Conservation (phyloP, 2,888 invertebrate species). For the Drosophila prostipennis region DNA sequence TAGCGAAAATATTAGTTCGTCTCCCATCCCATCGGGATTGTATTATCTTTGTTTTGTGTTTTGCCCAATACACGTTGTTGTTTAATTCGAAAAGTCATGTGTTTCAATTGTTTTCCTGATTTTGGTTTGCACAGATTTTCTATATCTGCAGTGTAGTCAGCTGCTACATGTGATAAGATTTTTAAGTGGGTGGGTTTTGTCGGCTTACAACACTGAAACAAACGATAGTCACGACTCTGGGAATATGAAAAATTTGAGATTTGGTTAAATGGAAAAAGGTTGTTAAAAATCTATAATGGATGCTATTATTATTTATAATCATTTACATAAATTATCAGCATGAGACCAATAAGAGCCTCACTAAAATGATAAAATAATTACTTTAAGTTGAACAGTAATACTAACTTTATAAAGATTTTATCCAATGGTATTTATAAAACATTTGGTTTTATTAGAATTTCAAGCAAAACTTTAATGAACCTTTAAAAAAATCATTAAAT, state of each 20-base stretch:
- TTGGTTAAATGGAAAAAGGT: too few relatives aligned
- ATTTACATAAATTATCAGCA: too few relatives aligned
- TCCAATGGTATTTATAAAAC: too few relatives aligned
- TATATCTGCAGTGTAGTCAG: neutral
- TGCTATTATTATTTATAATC: too few relatives aligned
- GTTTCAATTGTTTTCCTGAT: conserved; percentile 21
- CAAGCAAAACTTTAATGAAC: neutral
- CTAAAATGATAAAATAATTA: too few relatives aligned
- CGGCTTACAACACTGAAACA: neutral
- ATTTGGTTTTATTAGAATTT: too few relatives aligned
- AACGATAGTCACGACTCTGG: neutral
- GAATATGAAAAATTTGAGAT: too few relatives aligned
- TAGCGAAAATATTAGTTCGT: conserved; percentile 11
- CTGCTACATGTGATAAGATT: conserved; percentile 4
- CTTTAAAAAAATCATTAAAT: neutral
- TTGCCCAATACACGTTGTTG: conserved; percentile 32
- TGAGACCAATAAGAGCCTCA: too few relatives aligned
- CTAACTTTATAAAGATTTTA: too few relatives aligned
- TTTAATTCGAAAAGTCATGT: conserved; percentile 39
- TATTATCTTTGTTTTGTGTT: conserved; percentile 38
- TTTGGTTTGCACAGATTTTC: neutral
- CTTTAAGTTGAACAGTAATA: too few relatives aligned
- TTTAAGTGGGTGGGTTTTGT: neutral
- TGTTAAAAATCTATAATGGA: too few relatives aligned
- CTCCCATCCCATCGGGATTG: conserved; percentile 11